Base-by-base conservation (phyloP, 1,140 invertebrate species). In the Caerostris extrusa region DNA sequence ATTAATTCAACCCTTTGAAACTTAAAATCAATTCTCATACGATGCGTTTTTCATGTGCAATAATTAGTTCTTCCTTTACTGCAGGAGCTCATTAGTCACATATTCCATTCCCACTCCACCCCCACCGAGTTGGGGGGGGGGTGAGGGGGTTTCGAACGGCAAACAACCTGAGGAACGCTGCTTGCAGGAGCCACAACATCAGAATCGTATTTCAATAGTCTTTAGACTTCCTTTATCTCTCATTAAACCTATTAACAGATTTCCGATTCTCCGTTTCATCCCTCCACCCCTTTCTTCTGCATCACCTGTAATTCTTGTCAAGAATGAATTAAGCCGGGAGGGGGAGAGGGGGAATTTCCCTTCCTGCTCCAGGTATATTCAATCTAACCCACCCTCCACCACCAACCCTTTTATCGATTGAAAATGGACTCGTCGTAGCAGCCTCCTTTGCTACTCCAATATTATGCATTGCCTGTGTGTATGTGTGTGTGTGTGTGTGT, bases 1-100 rank as follows among this genome's bases (percentile, higher is more conserved):
- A 93, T 93, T 88, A 93, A 93, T 93, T 93, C 92, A 93, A 93
- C 92, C 92, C 92, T 93, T 93, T 93, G 92, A 93, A 93, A 93
- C 92, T 93, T 93, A 88, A 93, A 93, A 93, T 93, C 92, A 93
- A 93, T 93, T 93, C 92, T 64, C 86, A 93, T 12, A 86, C 57
- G 69, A 58, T 77, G 92, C 86, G 83, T 93, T 93, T 93, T 93
- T 93, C 92, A 61, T 69, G 86, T 69, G 71, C 57, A 93, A 61
- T 93, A 93, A 93, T 93, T 88, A 93, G 85, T 82, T 93, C 92
- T 89, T 93, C 92, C 92, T 61, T 88, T 93, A 56, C 34, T 34
- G 2, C 34, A 69, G 56, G 53, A 53, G 53, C 91, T 93, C 92
- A 93, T 93, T 93, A 93, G 85, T 93, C 92, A 93, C 69, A 85